A percentile compares a stretch with the other conserved stretches of the same genome.
Evolutionary conservation across 64 coral and sea anemone genomes (phyloP).

Genomic region (Platygyra sinensis): DNA sequence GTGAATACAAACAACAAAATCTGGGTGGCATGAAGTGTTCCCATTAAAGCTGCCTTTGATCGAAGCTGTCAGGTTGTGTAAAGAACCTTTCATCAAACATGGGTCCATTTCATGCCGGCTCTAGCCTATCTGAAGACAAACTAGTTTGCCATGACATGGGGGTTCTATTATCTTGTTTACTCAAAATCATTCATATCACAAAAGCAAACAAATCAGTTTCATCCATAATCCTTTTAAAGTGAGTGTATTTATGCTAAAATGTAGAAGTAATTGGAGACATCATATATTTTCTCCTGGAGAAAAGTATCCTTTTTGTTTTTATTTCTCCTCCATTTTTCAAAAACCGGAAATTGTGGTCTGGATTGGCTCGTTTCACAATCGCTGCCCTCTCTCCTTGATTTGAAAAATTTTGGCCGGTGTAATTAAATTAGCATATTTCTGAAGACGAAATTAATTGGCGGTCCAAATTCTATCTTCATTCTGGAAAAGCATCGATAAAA

Average conservation of each 20-base stretch:
- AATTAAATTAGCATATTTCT: constrained; percentile 4
- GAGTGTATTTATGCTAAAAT: background rate
- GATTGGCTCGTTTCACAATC: background rate
- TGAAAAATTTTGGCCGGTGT: background rate
- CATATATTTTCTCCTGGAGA: background rate
- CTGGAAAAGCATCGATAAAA: background rate
- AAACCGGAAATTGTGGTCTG: background rate
- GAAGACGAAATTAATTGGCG: background rate
- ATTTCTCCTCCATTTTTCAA: background rate
- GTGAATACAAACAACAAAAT: too few relatives aligned
- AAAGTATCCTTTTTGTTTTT: background rate
- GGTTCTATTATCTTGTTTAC: constrained; percentile 17
- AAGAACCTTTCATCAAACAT: background rate
- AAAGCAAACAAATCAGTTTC: background rate
- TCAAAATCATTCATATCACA: background rate
- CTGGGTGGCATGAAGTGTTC: too few relatives aligned
- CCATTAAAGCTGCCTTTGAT: too few relatives aligned
- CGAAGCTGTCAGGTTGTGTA: background rate
- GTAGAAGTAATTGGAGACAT: background rate
- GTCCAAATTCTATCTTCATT: background rate
- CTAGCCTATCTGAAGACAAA: too few relatives aligned
- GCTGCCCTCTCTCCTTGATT: background rate
- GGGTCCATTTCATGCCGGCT: background rate
- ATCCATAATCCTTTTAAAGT: background rate
- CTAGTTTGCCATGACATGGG: background rate